Percentiles rank a stretch among this genome's conserved stretches.
Evolutionary conservation across 2,888 invertebrate species (phyloP).

Genomic region (Dasysyrphus albostriatus): DNA sequence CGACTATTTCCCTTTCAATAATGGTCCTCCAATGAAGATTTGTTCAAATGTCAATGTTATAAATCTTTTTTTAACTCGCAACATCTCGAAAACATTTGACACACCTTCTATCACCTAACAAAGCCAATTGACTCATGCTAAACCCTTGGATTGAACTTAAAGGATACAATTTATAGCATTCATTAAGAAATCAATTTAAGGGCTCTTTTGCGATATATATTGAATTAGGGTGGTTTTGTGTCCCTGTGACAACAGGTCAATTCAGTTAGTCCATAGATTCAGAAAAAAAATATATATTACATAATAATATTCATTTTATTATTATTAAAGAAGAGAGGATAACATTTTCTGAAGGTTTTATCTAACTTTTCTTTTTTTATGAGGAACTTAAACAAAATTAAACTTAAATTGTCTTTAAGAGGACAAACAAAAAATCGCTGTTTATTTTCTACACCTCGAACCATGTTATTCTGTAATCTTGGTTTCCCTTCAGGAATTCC

Average conservation of each 20-base stretch:
- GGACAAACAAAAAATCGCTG: background rate
- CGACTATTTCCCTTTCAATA: background rate
- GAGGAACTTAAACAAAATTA: background rate
- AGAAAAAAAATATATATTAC: background rate
- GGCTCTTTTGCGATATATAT: conserved; percentile 52
- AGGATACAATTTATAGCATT: conserved; percentile 63
- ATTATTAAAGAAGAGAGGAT: background rate
- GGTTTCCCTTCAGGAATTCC: conserved; percentile 24
- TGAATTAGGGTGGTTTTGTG: conserved; percentile 58
- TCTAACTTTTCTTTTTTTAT: background rate
- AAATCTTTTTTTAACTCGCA: conserved; percentile 60
- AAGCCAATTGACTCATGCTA: conserved; percentile 57
- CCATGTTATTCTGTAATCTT: conserved; percentile 22
- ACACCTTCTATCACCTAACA: conserved; percentile 73
- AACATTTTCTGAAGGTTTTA: background rate
- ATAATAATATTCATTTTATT: background rate
- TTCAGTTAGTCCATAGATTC: conserved; percentile 39
- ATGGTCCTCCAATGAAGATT: background rate
- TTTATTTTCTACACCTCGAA: background rate
- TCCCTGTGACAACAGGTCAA: conserved; percentile 39
- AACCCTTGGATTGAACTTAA: conserved; percentile 4
- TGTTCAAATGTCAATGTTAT: conserved; percentile 43
- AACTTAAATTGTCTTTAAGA: conserved; percentile 5
- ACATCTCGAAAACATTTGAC: conserved; percentile 62
- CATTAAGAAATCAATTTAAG: conserved; percentile 69